These are phyloP conservation scores for Gerosis bhagava DNA, from an alignment of 2,888 invertebrate genomes.

Conservation along the genomic window DNA sequence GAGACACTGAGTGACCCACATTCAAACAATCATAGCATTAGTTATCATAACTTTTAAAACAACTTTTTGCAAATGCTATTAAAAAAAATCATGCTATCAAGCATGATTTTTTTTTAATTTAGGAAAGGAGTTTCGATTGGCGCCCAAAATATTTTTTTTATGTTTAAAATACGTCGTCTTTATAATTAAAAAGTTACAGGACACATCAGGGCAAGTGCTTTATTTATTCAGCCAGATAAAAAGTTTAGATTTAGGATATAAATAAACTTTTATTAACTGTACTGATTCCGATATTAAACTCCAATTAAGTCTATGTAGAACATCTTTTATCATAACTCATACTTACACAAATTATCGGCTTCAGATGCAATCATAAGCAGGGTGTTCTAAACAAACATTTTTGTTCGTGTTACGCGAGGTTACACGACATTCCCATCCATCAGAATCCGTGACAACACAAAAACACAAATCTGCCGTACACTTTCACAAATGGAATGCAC, in stretches of 20 bases:
- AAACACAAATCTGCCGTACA: conserved; percentile 60
- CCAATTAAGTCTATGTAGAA: conserved; percentile 3
- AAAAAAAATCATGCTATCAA: too few species aligned
- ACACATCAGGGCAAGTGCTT: too few species aligned
- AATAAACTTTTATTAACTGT: background rate
- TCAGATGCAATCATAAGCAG: conserved; percentile 15
- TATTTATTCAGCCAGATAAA: background rate
- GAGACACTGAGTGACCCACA: conserved; percentile 17
- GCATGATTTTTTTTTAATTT: background rate
- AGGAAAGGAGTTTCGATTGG: background rate
- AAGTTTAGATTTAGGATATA: too few species aligned
- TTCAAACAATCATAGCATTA: conserved; percentile 7
- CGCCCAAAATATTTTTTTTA: background rate
- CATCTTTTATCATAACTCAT: conserved; percentile 8
- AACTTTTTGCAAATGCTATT: too few species aligned
- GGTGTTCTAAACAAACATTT: conserved; percentile 20
- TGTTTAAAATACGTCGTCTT: background rate
- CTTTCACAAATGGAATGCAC: conserved; percentile 57
- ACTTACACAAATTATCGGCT: conserved; percentile 20
- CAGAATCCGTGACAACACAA: conserved; percentile 62
- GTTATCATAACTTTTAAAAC: conserved; percentile 1
- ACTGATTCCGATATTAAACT: conserved; percentile 10
- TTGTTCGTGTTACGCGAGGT: conserved; percentile 22
- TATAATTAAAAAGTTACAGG: too few species aligned
- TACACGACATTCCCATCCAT: conserved; percentile 27